Base-by-base conservation (phyloP, 2,888 invertebrate species). In the Synanthedon myopaeformis region DNA sequence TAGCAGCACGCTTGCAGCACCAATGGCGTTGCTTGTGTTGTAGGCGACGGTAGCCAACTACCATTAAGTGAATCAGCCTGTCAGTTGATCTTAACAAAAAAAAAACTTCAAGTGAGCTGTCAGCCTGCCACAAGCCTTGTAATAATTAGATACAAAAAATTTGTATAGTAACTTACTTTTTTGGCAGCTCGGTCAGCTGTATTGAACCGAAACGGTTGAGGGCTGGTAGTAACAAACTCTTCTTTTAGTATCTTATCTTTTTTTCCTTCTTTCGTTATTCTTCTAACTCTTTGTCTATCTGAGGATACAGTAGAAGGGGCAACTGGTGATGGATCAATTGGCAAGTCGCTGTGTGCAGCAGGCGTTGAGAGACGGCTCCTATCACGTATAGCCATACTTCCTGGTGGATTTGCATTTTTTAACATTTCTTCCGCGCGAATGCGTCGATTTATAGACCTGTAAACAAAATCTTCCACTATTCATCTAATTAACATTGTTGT, bases 381-480 rank as follows among this genome's bases (percentile, higher is more conserved):
- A 61, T 92, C 92, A 35, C 92, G 80, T 53, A 90, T 84, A 0
- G 91, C 92, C 92, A 92, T 92, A 1, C 90, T 90, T 0, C 92
- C 91, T 0, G 93, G 93, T 55, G 91, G 79, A 42, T 90, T 90
- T 0, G 93, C 89, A 1, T 88, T 88, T 57, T 89, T 90, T 52
- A 93, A 73, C 86, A 93, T 82, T 74, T 93, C 93, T 61, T 92
- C 92, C 0, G 93, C 90, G 55, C 93, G 83, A 42, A 93, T 90
- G 65, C 90, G 91, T 61, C 91, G 91, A 65, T 91, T 91, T 63
- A 93, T 82, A 14, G 89, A 84, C 59, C 92, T 91, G 59, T 23
- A 70, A 57, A 53, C 49, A 50, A 35, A 35, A 35, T 35, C 2
- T 35, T 51, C 45, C 14, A 52, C 35, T 35, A 35, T 35, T 35